A percentile compares a stretch with the other conserved stretches of the same genome.
Conservation (phyloP, 2,797 vertebrate genomes). For the Antrozous pallidus region DNA sequence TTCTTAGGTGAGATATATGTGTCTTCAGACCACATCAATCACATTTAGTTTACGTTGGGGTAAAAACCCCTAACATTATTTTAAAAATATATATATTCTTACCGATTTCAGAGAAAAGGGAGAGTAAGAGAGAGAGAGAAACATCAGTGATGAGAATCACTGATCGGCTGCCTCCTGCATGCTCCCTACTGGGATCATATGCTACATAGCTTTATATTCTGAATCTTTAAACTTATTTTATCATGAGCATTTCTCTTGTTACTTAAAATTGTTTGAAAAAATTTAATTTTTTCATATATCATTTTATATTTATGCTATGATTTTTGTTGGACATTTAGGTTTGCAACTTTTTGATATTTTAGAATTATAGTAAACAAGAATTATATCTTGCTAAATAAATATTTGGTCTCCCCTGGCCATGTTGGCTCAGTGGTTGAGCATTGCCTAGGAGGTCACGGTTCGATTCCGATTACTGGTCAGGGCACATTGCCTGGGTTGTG, state of each 20-base stretch:
- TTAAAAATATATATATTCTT: too few relatives aligned
- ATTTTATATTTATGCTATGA: not conserved
- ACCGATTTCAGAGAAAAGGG: too few relatives aligned
- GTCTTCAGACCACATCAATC: not conserved
- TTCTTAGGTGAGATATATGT: not conserved
- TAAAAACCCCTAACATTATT: not conserved
- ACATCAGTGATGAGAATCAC: too few relatives aligned
- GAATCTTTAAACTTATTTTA: not conserved
- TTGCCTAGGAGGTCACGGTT: too few relatives aligned
- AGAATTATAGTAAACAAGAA: not conserved
- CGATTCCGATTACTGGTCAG: too few relatives aligned
- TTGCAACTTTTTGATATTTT: not conserved
- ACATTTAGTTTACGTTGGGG: not conserved
- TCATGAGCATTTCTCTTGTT: not conserved
- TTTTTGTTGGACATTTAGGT: conserved; percentile 10
- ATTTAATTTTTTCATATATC: not conserved
- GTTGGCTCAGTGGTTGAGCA: too few relatives aligned
- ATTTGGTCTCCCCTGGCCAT: too few relatives aligned
- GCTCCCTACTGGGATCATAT: not conserved
- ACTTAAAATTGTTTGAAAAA: not conserved
- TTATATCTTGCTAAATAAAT: not conserved
- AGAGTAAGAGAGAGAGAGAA: too few relatives aligned
- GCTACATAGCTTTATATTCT: not conserved
- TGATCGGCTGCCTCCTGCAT: too few relatives aligned
- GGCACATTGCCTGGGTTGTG: too few relatives aligned